Evolutionary conservation across 2,888 invertebrate species (phyloP).

Genomic region (Sepioteuthis lessoniana): DNA sequence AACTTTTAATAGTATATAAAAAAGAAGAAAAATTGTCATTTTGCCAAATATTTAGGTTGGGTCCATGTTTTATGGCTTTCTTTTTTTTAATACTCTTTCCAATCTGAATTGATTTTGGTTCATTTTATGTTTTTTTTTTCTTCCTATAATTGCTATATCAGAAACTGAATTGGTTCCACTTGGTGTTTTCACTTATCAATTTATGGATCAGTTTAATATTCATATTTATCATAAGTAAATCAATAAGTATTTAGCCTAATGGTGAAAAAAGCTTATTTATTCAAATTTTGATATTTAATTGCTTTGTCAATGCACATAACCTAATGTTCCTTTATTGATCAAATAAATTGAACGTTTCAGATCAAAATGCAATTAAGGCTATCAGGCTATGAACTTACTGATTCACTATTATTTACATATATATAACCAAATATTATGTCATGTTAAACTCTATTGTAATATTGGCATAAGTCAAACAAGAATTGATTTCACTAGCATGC

Average conservation of each 20-base stretch:
- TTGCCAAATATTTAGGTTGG: neutral
- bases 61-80: neutral
- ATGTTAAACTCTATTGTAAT: no score
- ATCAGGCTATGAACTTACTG: no score
- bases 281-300: no score
- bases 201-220: neutral
- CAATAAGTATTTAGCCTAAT: neutral
- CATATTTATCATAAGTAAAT: neutral
- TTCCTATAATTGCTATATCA: no score
- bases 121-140: neutral
- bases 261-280: no score
- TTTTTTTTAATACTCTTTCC: neutral
- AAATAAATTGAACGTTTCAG: no score
- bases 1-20: neutral
- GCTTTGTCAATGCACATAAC: neutral
- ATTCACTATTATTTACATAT: no score
- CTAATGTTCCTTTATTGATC: no score
- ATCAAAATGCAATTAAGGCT: no score
- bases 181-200: neutral
- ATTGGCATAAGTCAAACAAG: no score
- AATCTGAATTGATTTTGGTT: neutral
- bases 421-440: no score
- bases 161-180: neutral
- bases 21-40: neutral
- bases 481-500: no score